Conservation (phyloP, 2,888 invertebrate species). For the Amphipoea oculea region DNA sequence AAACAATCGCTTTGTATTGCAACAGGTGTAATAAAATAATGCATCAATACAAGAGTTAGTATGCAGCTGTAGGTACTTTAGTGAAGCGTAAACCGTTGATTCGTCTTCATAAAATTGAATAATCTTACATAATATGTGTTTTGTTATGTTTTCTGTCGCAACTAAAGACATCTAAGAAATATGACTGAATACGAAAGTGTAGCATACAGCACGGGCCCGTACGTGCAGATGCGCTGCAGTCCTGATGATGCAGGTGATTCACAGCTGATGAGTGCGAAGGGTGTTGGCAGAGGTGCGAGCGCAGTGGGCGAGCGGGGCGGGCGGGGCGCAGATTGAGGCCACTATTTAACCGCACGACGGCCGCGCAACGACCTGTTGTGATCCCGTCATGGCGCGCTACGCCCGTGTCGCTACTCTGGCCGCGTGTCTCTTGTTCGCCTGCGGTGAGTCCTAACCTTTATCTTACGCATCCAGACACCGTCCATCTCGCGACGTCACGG, state of each 20-base stretch:
- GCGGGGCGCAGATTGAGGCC: slow-evolving; percentile 90
- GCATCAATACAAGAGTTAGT: slow-evolving; percentile 13
- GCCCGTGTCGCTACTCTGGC: slow-evolving; percentile 90
- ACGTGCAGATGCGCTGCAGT: slow-evolving; percentile 62
- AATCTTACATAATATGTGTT: slow-evolving; percentile 58
- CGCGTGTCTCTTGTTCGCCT: slow-evolving; percentile 90
- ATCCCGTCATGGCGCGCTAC: slow-evolving; percentile 91
- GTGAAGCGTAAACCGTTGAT: slow-evolving; percentile 38
- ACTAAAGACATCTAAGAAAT: slow-evolving; percentile 38
- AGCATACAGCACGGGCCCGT: slow-evolving; percentile 7
- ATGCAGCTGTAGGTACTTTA: slow-evolving; percentile 28
- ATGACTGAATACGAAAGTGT: slow-evolving; percentile 38
- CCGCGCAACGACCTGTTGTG: slow-evolving; percentile 91
- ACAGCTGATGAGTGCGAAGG: slow-evolving; percentile 88
- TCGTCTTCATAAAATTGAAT: slow-evolving; percentile 52
- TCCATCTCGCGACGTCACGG: slow-evolving; percentile 88
- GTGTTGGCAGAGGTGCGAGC: slow-evolving; percentile 87
- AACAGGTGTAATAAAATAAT: slow-evolving; percentile 35
- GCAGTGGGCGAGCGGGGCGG: slow-evolving; percentile 89
- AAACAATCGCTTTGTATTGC: slow-evolving; percentile 5
- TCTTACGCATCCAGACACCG: slow-evolving; percentile 85
- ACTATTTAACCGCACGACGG: slow-evolving; percentile 90
- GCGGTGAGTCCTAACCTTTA: slow-evolving; percentile 91
- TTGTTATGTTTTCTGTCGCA: slow-evolving; percentile 43
- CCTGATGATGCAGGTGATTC: slow-evolving; percentile 82